Base-by-base conservation (phyloP, 2,113 vertebrate species). In the Porphyrio hochstetteri region DNA sequence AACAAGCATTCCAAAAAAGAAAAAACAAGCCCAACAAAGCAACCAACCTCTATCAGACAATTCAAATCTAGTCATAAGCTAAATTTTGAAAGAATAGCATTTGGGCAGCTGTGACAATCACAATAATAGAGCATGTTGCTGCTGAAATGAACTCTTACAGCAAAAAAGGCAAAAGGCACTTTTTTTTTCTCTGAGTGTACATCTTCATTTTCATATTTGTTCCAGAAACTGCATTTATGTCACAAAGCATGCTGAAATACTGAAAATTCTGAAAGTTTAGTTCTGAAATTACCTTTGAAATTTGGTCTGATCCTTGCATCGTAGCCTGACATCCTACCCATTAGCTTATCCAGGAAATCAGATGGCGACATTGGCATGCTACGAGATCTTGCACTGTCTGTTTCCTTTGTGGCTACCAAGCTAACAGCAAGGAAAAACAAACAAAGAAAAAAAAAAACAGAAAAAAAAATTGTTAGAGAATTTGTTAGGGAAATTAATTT, bases 241-340 rank as follows among this genome's bases (percentile, higher is more conserved):
- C 17, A 90, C 28, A 29, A 78, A 18, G 42, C 76, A 89, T n/a
- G 74, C 3, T 40, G 28, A 86, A 78, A 65, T 69, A 65, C 11
- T 24, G 5, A 92, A 85, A 46, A 88, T 60, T 2, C 3, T 53
- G 21, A 40, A 53, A 77, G 9, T 31, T 83, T 68, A 82, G 40
- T 20, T 50, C 76, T 86, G 71, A 64, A 95, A 52, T 97, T 98
- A 99, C 99, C 99, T 99, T 99, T 99, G 93, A 99, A 99, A 95
- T 99, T 99, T 25, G 99, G 99, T 97, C 99, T 97, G 96, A 99
- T 99, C 97, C 99, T 98, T 74, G 99, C 99, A 61, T 99, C 99
- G 3, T 99, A 99, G 48, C 99, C 99, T 4, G 99, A 99, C 71
- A 99, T 99, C 89, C 98, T 98, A 11, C 99, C 99, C 99, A 99